Evolutionary conservation across 2,888 invertebrate genomes (phyloP).

Genomic region (Cataglyphis altisquamis): DNA sequence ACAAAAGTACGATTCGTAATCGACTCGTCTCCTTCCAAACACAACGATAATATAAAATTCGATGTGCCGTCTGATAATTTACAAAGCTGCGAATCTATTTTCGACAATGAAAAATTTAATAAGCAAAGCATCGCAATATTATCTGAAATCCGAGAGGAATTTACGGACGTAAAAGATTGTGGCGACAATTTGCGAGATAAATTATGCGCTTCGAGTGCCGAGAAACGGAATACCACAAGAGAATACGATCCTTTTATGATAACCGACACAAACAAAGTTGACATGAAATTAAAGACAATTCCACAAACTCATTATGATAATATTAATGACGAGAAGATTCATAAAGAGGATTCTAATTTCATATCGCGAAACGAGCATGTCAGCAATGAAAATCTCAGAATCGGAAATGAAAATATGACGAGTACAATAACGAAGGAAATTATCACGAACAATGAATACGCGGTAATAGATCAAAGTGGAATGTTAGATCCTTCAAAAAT

Average conservation of each 20-base stretch:
- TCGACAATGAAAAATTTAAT: conserved; percentile 24
- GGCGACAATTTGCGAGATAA: conserved; percentile 21
- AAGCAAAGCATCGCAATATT: conserved; percentile 1
- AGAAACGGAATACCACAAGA: background rate
- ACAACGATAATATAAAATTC: conserved; percentile 28
- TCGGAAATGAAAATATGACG: conserved; percentile 1
- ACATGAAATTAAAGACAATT: conserved; percentile 13
- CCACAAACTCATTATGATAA: background rate
- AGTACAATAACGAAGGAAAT: background rate
- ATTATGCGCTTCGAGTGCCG: conserved; percentile 23
- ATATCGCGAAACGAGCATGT: background rate
- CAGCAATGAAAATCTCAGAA: background rate
- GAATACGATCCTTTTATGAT: conserved; percentile 12
- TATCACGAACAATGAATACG: background rate
- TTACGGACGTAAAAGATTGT: conserved; percentile 6
- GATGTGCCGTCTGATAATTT: conserved; percentile 33
- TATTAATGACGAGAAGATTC: conserved; percentile 25
- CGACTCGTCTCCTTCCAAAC: conserved; percentile 77
- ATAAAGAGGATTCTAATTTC: background rate
- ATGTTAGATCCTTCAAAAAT: background rate
- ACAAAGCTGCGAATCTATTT: conserved; percentile 34
- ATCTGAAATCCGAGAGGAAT: conserved; percentile 46
- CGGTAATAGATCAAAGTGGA: conserved; percentile 15
- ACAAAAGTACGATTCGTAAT: conserved; percentile 81
- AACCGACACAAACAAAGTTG: background rate